Evolutionary conservation across 2,113 vertebrate genomes (phyloP).

Genomic region (Coptodon rendalli): DNA sequence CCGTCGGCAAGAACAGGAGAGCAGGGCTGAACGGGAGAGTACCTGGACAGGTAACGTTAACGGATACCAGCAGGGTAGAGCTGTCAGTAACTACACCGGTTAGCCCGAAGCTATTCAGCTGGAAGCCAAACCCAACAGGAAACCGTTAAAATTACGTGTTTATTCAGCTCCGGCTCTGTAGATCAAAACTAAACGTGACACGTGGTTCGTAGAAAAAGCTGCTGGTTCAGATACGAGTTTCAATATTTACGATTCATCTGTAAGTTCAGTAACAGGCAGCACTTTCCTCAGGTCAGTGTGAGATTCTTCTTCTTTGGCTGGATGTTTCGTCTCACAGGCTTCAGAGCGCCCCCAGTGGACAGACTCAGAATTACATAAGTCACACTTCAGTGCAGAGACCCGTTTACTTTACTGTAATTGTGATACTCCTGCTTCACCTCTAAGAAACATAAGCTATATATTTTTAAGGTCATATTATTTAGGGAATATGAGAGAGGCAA

Average conservation of each 20-base stretch:
- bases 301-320: background rate
- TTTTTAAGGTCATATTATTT: background rate
- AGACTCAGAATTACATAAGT: background rate
- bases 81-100: background rate
- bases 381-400: background rate
- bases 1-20: background rate
- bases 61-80: background rate
- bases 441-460: background rate
- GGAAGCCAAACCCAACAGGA: background rate
- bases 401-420: background rate
- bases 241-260: background rate
- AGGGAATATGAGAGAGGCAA: background rate
- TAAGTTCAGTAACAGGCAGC: background rate
- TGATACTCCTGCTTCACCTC: background rate
- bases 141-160: background rate
- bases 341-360: background rate
- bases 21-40: background rate
- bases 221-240: background rate
- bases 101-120: background rate
- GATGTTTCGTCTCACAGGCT: fast-evolving
- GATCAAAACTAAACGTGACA: background rate
- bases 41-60: background rate
- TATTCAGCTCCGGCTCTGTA: fast-evolving
- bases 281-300: background rate
- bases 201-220: background rate